Evolutionary conservation across 2,113 vertebrate genomes (phyloP), one percentile per base, ranked within the genome.

Genomic region (Hiodon tergisus): DNA sequence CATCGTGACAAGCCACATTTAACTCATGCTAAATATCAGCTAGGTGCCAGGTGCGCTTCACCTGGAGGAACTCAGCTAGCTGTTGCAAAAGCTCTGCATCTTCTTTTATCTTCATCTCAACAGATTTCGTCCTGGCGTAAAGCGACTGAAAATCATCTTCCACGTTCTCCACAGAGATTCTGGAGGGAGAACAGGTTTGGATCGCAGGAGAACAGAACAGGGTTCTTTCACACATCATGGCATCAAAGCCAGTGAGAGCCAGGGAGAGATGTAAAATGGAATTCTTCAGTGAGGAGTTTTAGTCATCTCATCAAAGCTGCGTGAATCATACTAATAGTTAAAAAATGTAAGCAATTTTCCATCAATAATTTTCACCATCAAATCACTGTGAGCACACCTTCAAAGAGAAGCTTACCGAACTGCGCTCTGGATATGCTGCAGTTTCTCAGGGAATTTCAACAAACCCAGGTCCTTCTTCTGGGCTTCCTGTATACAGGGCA

Each of bases 51-150:
- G 16, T 48, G 13, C 4, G 67, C 51, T 89, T 77, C 79, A 94
- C 93, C 91, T 93, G 89, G 5, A 93, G 88, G 77, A 94, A 94
- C 50, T 80, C 80, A 81, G 91, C 88, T 88, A 92, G 90, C 84
- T 94, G 92, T 52, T 86, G 89, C 73, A 83, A 80, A 14, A 94
- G 88, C 69, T 91, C 92, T 0, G 83, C 50, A 47, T 93, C 92
- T 69, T 78, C 79, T 48, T 71, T 87, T 75, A 94, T 81, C 75
- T 87, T 90, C 14, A 88, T 89, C 84, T 89, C 86, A 57, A 93
- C 83, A n/a, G 87, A 89, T 78, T 68, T 82, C 6, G 89, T 89
- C 79, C 91, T 90, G 76, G 78, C 77, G 60, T 82, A 86, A 11
- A 94, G 83, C 0, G 88, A 91, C 16, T 86, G 86, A 4, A 94